Evolutionary conservation across 2,113 vertebrate species (phyloP).

Genomic region (Morone saxatilis): DNA sequence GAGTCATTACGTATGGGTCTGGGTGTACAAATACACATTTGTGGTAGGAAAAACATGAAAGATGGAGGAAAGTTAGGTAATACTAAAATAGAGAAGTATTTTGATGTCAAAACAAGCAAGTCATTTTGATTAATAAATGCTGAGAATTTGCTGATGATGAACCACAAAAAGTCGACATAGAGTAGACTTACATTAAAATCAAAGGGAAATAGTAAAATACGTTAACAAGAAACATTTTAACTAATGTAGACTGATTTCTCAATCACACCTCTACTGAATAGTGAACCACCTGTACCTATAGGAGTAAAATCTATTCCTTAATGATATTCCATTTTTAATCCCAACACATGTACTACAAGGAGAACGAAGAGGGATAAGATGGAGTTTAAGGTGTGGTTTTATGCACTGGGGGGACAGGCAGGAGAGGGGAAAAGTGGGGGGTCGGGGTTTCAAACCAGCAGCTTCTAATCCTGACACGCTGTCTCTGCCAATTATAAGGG

Average conservation of each 20-base stretch:
- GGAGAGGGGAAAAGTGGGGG: conserved; percentile 48
- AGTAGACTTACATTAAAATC: background rate
- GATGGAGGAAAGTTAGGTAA: background rate
- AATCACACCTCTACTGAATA: background rate
- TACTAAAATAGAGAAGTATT: background rate
- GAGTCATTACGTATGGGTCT: background rate
- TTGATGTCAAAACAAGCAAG: background rate
- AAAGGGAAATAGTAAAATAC: background rate
- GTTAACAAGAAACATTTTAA: background rate
- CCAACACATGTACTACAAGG: background rate
- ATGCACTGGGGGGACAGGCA: conserved; percentile 13
- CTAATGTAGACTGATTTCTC: background rate
- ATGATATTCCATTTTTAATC: conserved; percentile 17
- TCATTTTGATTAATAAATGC: background rate
- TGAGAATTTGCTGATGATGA: background rate
- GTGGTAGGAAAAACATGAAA: background rate
- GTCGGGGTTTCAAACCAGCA: conserved; percentile 82
- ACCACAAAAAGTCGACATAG: background rate
- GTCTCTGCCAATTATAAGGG: conserved; percentile 86
- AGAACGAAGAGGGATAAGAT: conserved; percentile 33
- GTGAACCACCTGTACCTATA: background rate
- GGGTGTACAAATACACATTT: background rate
- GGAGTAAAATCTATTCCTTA: background rate
- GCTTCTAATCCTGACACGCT: conserved; percentile 88
- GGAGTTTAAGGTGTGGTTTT: conserved; percentile 57